These are phyloP conservation scores for Threskiornis aethiopicus DNA, from an alignment of 2,797 vertebrate species.

Conservation along the genomic window DNA sequence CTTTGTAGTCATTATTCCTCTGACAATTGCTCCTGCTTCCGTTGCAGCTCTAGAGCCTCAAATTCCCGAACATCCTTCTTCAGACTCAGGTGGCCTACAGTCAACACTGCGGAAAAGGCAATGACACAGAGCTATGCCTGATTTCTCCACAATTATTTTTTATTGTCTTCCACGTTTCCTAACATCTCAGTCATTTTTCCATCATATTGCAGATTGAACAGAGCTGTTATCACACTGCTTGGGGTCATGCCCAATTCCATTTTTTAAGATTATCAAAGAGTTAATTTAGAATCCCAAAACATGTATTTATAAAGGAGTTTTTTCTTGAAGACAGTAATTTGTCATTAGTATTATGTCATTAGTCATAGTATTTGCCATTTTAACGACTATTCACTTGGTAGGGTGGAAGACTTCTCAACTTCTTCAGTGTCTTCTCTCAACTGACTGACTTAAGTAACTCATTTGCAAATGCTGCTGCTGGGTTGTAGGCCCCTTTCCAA, in stretches of 20 bases:
- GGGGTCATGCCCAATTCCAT: background rate
- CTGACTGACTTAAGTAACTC: background rate
- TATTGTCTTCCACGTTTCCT: background rate
- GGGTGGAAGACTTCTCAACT: background rate
- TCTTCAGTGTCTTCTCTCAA: background rate
- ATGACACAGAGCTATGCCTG: background rate
- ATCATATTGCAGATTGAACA: background rate
- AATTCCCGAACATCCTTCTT: background rate
- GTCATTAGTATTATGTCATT: background rate
- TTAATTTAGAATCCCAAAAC: background rate
- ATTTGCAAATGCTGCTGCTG: background rate
- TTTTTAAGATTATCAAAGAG: background rate
- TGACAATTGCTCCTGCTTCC: background rate
- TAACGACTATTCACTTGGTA: background rate
- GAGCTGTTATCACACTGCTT: background rate
- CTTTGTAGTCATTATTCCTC: background rate
- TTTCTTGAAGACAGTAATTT: background rate
- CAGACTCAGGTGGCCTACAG: accelerated
- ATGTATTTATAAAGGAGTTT: background rate
- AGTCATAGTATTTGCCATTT: background rate
- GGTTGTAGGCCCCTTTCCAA: background rate
- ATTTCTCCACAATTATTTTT: background rate
- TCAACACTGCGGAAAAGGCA: background rate
- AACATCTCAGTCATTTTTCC: background rate
- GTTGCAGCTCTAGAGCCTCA: background rate